These are phyloP conservation scores for Catalaphyllia jardinei DNA, from an alignment of 64 coral and sea anemone species.

Conservation along the genomic window DNA sequence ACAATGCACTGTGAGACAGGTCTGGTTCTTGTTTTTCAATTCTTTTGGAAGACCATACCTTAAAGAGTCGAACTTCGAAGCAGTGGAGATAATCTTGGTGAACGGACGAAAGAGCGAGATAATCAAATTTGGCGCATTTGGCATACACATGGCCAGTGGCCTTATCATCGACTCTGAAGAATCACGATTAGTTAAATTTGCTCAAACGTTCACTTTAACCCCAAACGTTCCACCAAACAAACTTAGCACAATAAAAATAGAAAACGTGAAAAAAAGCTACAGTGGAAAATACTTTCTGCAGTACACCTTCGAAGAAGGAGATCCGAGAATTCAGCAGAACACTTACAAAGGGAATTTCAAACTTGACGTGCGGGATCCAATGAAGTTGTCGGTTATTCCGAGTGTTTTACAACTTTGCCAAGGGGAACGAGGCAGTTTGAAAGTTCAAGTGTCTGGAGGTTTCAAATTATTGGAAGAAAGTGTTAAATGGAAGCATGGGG, in stretches of 20 bases:
- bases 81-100: slow-evolving; percentile 59
- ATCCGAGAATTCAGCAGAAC: slow-evolving; percentile 71
- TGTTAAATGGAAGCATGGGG: slow-evolving; percentile 74
- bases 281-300: slow-evolving; percentile 68
- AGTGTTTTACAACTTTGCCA: slow-evolving; percentile 53
- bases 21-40: slow-evolving; percentile 86
- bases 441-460: slow-evolving; percentile 44
- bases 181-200: slow-evolving; percentile 21
- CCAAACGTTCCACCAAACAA: slow-evolving; percentile 43
- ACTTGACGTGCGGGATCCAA: slow-evolving; percentile 65
- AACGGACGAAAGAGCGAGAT: slow-evolving; percentile 29
- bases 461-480: slow-evolving; percentile 57
- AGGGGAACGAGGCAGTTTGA: slow-evolving; percentile 52
- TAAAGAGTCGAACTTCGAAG: slow-evolving; percentile 57
- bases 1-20: slow-evolving; percentile 87
- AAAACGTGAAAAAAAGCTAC: not conserved
- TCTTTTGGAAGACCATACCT: slow-evolving; percentile 68
- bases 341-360: slow-evolving; percentile 77
- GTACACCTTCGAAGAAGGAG: slow-evolving; percentile 78
- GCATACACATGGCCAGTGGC: slow-evolving; percentile 62
- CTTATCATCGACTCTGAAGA: slow-evolving; percentile 44
- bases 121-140: slow-evolving; percentile 82
- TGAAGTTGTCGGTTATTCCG: slow-evolving; percentile 59
- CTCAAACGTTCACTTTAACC: slow-evolving; percentile 37
- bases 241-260: slow-evolving; percentile 33